A percentile compares a stretch with the other conserved stretches of the same genome.
Conservation (phyloP, 2,888 invertebrate genomes). For the Parapristionchus giblindavisi region DNA sequence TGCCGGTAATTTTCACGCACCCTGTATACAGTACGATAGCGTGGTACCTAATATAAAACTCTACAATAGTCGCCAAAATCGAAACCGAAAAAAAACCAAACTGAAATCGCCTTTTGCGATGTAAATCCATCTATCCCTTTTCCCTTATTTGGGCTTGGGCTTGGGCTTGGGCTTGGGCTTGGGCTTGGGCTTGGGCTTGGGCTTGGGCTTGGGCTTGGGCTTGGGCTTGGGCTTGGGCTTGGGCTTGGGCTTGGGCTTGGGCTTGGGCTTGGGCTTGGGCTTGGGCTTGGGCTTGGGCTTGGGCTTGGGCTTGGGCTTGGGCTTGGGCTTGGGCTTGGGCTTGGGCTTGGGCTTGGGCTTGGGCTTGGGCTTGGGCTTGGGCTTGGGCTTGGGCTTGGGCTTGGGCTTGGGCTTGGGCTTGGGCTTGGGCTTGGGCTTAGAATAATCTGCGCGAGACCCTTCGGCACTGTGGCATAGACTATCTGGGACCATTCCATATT, state of each 20-base stretch:
- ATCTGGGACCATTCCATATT: no score
- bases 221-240: conserved; percentile 43
- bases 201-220: conserved; percentile 43
- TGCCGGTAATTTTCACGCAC: no score
- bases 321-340: conserved; percentile 43
- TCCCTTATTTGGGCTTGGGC: conserved; percentile 43
- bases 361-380: conserved; percentile 42
- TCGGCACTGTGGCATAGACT: no score
- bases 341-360: conserved; percentile 41
- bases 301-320: conserved; percentile 42
- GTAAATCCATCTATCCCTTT: no score
- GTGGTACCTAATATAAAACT: no score
- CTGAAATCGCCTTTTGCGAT: no score
- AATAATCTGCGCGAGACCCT: no score
- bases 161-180: conserved; percentile 42
- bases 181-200: conserved; percentile 45
- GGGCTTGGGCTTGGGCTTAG: conserved; percentile 42
- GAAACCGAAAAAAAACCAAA: no score
- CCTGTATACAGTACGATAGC: no score
- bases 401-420: conserved; percentile 43
- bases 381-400: conserved; percentile 42
- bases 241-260: conserved; percentile 43
- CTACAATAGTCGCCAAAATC: no score
- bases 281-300: conserved; percentile 41
- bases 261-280: conserved; percentile 44